Evolutionary conservation across 2,113 vertebrate species (phyloP), one percentile per base, ranked within the genome.

Genomic region (Gnathonemus echidnorhynchus): DNA sequence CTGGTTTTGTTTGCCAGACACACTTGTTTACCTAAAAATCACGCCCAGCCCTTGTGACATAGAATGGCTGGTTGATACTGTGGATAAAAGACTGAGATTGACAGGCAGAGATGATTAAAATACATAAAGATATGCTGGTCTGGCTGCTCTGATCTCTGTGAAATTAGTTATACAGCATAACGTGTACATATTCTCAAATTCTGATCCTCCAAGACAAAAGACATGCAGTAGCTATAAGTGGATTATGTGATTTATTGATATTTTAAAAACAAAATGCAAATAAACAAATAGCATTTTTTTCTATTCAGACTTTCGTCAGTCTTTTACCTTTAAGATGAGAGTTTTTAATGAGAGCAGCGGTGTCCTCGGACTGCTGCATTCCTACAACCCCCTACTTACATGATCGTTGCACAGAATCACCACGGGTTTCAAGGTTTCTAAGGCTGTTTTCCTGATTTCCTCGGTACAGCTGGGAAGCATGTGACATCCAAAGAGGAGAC

Each of bases 401-500:
- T 17, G 74, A 7, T 17, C 17, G 11, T 35, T 77, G 31, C 27
- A 17, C 4, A 17, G 27, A 10, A 77, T 39, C 3, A 66, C 10
- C 62, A 3, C 3, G 9, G 0, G 62, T 31, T 31, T 31, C n/a
- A 17, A 10, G 70, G 70, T 77, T 77, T 19, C 35, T 0, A 17
- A 42, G 35, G 35, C 5, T 39, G 84, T 52, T 49, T 10, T 46
- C 52, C 52, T 90, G 92, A 42, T 66, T 6, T 27, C 7, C 42
- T 13, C 24, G 95, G 94, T 93, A 27, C 88, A 99, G 98, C 97
- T 56, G 98, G 98, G 53, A 99, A 99, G 90, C 95, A 96, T 90
- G 92, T 98, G 89, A 95, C 95, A 3, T 95, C 93, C 87, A 98
- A 98, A 93, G 98, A 99, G 91, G 98, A 99, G 92, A 96, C 96